Percentiles rank a stretch among this genome's conserved stretches.
Conservation (phyloP, 35 echinoderm and acorn worm species). For the Heliocidaris tuberculata region DNA sequence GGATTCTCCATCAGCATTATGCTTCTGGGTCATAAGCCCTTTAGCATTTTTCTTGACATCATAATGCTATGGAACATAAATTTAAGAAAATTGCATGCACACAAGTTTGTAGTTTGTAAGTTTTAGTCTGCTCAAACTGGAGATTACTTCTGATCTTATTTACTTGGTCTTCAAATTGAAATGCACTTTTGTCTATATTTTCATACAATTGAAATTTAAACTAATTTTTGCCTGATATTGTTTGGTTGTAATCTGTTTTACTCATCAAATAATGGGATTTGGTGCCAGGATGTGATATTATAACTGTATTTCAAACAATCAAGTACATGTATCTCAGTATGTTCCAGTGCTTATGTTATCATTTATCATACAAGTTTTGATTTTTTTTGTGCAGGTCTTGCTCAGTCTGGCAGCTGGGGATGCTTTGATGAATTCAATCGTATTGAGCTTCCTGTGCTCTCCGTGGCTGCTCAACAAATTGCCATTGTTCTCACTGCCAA, state of each 20-base stretch:
- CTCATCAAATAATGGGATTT: background rate
- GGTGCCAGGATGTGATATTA: background rate
- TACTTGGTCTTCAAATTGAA: no score
- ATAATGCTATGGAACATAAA: no score
- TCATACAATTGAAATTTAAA: background rate
- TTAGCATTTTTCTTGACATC: background rate
- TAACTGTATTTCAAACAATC: background rate
- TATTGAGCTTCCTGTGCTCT: constrained; percentile 94
- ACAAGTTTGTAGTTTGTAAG: no score
- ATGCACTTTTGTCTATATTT: background rate
- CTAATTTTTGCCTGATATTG: no score
- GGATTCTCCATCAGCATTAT: no score
- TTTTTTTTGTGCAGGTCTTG: constrained; percentile 68
- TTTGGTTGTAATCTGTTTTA: background rate
- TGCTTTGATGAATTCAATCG: constrained; percentile 99
- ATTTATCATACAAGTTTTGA: background rate
- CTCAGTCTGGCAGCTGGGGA: constrained; percentile 95
- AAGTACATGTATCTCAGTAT: background rate
- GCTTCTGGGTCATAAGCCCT: no score
- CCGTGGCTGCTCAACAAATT: constrained; percentile 98
- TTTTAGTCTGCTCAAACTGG: no score
- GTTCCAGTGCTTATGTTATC: background rate
- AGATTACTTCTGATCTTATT: no score
- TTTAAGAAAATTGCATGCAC: no score
- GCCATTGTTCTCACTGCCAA: constrained; percentile 93